Evolutionary conservation across 2,797 vertebrate species (phyloP), one percentile per base, ranked within the genome.

Genomic region (Cirrhinus molitorella): DNA sequence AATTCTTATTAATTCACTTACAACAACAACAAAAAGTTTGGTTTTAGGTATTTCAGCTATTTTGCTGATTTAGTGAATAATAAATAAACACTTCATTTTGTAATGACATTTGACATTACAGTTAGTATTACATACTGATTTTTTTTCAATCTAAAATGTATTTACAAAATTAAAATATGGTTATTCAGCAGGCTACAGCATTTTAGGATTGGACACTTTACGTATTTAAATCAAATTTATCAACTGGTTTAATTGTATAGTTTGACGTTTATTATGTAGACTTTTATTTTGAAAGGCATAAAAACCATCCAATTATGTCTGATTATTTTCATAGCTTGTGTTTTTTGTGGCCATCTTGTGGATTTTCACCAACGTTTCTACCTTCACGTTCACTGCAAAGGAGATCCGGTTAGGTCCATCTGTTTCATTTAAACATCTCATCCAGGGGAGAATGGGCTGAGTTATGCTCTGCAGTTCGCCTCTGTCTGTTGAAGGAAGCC

Each of bases 361-460:
- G 25, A 34, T 61, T 45, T 70, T 59, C 51, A 8, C n/a, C 28
- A 34, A 51, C 53, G 82, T 83, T 83, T 83, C 74, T 78, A 66
- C 51, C 82, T 83, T 83, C 75, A 83, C 74, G 23, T 61, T 31
- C n/a, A 66, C 65, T 49, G 31, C 53, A 71, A n/a, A 49, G 63
- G 74, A 45, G 40, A 49, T 17, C 53, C 66, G 74, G 51, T 59
- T 16, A 49, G 74, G 55, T 40, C 28, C 53, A 61, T 63, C 25
- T 28, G 1, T 40, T 78, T 84, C 55, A 37, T 81, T 88, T 83
- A 88, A 83, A 78, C 87, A 81, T 79, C 85, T 90, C 79, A 70
- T 74, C 83, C 80, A 5, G 43, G 53, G 1, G 82, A 78, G 83
- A 72, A 81, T 78, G 88, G 67, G 81, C 89, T 89, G 85, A 88